Percentiles rank a stretch among this genome's conserved stretches.
These are phyloP conservation scores for Chiloscyllium punctatum DNA, from an alignment of 2,797 vertebrate genomes.

Conservation along the genomic window DNA sequence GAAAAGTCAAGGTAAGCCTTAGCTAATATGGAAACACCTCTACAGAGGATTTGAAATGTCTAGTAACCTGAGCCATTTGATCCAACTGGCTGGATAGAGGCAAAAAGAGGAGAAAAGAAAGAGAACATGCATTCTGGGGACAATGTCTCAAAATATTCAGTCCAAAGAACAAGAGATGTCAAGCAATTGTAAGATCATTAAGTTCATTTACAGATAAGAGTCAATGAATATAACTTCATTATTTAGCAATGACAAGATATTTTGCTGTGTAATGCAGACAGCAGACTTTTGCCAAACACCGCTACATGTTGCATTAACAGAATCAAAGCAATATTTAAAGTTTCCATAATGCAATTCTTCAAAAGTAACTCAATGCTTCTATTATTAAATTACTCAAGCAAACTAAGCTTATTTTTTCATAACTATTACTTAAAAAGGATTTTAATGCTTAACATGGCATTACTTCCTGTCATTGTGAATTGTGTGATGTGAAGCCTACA, in stretches of 20 bases:
- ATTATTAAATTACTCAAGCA: constrained; percentile 26
- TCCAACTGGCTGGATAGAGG: not conserved
- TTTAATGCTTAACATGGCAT: constrained; percentile 31
- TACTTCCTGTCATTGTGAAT: constrained; percentile 38
- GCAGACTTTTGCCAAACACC: not conserved
- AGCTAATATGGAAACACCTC: not conserved
- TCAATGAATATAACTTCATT: not conserved
- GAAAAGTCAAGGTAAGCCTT: not conserved
- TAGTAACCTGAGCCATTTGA: not conserved
- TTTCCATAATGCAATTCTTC: not conserved
- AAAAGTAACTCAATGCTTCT: not conserved
- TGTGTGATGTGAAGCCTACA: not conserved
- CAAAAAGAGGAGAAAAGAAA: not conserved
- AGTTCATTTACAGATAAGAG: not conserved
- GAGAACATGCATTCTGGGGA: not conserved
- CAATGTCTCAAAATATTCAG: not conserved
- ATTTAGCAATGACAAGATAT: constrained; percentile 20
- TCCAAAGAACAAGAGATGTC: not conserved
- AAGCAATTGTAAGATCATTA: not conserved
- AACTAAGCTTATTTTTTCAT: not conserved
- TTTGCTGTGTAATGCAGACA: not conserved
- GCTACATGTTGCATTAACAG: constrained; percentile 4
- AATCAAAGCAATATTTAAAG: not conserved
- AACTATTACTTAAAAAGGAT: constrained; percentile 34
- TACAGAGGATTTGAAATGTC: not conserved